Conservation (phyloP, 2,888 invertebrate species). For the Scotopteryx bipunctaria region DNA sequence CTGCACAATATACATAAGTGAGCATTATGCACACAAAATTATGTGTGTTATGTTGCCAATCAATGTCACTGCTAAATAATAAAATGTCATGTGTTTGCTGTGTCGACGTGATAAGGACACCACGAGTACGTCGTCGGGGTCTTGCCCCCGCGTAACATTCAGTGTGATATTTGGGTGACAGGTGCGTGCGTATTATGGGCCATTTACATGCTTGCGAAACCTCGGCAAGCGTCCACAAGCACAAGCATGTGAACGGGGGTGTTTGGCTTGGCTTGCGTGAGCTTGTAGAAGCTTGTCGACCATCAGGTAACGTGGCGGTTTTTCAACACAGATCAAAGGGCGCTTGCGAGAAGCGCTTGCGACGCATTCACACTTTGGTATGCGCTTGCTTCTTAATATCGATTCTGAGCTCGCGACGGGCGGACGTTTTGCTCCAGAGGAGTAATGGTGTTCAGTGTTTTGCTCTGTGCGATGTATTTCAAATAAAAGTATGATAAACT, state of each 20-base stretch:
- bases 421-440: too few species aligned
- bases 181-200: slow-evolving; percentile 33
- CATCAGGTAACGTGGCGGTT: slow-evolving; percentile 29
- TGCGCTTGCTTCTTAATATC: slow-evolving; percentile 18
- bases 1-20: neutral
- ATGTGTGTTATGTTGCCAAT: neutral
- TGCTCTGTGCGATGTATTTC: too few species aligned
- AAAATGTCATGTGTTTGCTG: neutral
- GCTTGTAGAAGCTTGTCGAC: too few species aligned
- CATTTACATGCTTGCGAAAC: neutral
- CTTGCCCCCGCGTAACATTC: neutral
- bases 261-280: slow-evolving; percentile 38
- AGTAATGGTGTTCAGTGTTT: too few species aligned
- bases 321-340: slow-evolving; percentile 36
- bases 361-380: slow-evolving; percentile 31
- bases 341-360: slow-evolving; percentile 32
- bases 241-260: slow-evolving; percentile 14
- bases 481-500: too few species aligned
- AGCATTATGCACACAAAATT: neutral
- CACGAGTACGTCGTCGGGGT: neutral
- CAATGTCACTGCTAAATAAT: neutral
- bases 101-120: slow-evolving; percentile 4
- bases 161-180: slow-evolving; percentile 20
- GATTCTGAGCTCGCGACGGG: too few species aligned
- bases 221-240: slow-evolving; percentile 25